phyloP scores from a whole-genome alignment of 2,797 vertebrate species.

The Lutjanus campechanus region DNA sequence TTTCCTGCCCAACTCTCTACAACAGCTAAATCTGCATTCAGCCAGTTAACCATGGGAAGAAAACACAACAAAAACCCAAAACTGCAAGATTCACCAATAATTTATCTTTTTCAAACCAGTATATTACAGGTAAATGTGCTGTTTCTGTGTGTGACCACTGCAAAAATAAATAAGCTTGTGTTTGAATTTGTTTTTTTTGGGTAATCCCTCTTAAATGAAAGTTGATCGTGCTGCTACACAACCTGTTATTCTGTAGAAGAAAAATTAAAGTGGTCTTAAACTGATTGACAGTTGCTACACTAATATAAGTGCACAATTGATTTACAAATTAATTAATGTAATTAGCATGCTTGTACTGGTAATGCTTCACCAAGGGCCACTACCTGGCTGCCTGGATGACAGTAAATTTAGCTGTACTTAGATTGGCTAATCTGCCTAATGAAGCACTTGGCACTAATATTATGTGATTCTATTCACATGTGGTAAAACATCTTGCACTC shows the following conservation, averaged over 20 bases:
- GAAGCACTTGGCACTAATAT: background rate
- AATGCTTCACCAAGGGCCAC: background rate
- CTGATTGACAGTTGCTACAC: background rate
- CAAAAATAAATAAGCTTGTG: background rate
- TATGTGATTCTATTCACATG: background rate
- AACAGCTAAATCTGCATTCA: background rate
- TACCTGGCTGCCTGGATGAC: slow-evolving; percentile 15
- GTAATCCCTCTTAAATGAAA: background rate
- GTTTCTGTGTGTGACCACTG: background rate
- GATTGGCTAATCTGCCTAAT: slow-evolving; percentile 7
- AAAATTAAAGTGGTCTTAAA: background rate
- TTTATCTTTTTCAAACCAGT: background rate
- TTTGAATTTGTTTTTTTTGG: background rate
- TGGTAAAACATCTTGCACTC: background rate
- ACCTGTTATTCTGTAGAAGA: background rate
- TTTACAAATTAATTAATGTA: slow-evolving; percentile 19
- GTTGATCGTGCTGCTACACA: too few species aligned
- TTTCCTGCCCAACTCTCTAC: background rate
- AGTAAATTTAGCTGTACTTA: background rate
- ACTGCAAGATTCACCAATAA: background rate
- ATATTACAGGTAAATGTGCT: background rate
- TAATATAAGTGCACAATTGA: background rate
- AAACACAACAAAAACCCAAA: background rate
- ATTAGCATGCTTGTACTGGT: background rate
- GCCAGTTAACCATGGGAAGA: background rate